Conservation (phyloP, 2,113 vertebrate species). For the Candoia aspera region DNA sequence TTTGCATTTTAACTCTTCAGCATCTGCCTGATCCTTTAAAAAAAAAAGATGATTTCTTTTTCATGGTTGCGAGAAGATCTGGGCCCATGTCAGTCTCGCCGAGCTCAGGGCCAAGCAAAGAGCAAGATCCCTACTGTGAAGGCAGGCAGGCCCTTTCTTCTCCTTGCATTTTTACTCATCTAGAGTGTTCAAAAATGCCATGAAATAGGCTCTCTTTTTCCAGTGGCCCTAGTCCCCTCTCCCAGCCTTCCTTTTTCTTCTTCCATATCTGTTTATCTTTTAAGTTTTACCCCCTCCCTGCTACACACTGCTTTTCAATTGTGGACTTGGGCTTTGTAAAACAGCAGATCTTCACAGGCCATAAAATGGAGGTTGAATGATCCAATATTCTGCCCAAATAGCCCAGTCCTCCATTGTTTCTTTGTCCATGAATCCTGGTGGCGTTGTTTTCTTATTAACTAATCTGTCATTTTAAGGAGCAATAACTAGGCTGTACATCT, state of each 20-base stretch:
- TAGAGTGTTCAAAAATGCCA: slow-evolving; percentile 52
- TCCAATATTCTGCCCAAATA: slow-evolving; percentile 17
- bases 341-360: slow-evolving; percentile 14
- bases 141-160: slow-evolving; percentile 58
- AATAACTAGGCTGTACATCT: neutral
- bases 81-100: slow-evolving; percentile 48
- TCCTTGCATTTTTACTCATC: slow-evolving; percentile 56
- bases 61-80: slow-evolving; percentile 65
- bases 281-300: neutral
- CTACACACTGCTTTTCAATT: slow-evolving; percentile 1
- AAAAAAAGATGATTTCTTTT: slow-evolving; percentile 51
- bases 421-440: neutral
- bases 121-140: slow-evolving; percentile 69
- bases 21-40: slow-evolving; percentile 39
- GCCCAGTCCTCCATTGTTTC: neutral
- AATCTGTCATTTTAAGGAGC: neutral
- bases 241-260: neutral
- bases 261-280: neutral
- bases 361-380: slow-evolving; percentile 14
- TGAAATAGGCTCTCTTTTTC: slow-evolving; percentile 47
- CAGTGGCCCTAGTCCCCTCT: slow-evolving; percentile 11
- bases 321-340: slow-evolving; percentile 1
- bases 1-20: slow-evolving; percentile 78
- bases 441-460: neutral
- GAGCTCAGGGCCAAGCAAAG: slow-evolving; percentile 44